phyloP scores from a whole-genome alignment of 1,140 invertebrate species.

The Drosophila carrolli region DNA sequence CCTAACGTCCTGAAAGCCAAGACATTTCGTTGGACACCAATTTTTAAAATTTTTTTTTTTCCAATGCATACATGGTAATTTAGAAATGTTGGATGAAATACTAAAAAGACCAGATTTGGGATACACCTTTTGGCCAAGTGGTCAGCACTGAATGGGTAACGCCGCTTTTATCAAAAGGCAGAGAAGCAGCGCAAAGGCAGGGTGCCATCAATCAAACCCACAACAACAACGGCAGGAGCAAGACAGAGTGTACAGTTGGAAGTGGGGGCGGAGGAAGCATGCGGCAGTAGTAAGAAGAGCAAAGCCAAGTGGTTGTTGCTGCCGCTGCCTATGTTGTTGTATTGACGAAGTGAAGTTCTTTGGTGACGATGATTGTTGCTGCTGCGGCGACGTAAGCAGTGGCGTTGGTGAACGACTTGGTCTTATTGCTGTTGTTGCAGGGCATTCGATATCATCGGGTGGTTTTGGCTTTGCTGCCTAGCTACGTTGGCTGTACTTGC shows the following conservation, averaged over 20 bases:
- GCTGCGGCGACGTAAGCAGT: conserved; percentile 33
- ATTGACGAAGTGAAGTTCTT: conserved; percentile 78
- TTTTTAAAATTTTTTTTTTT: neutral
- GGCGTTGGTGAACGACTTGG: conserved; percentile 60
- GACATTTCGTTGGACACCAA: neutral
- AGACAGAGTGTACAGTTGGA: conserved; percentile 7
- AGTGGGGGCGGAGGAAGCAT: conserved; percentile 5
- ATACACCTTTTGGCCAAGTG: neutral
- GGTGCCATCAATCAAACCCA: conserved; percentile 76
- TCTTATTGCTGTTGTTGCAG: conserved; percentile 52
- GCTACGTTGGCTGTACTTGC: conserved; percentile 39
- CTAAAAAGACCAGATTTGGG: neutral
- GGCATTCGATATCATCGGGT: conserved; percentile 73
- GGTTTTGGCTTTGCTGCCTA: conserved; percentile 54
- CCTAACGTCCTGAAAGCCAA: no score
- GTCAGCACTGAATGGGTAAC: conserved; percentile 24
- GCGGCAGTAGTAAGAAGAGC: conserved; percentile 56
- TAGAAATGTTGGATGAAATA: no score
- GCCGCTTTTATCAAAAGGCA: conserved; percentile 76
- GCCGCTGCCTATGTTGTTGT: conserved; percentile 64
- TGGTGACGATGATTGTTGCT: conserved; percentile 80
- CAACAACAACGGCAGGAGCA: conserved; percentile 53
- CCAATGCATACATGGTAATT: neutral
- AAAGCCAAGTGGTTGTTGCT: conserved; percentile 40
- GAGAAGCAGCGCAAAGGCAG: conserved; percentile 43